Base-by-base conservation (phyloP, 2,113 vertebrate genomes). In the Picathartes gymnocephalus region DNA sequence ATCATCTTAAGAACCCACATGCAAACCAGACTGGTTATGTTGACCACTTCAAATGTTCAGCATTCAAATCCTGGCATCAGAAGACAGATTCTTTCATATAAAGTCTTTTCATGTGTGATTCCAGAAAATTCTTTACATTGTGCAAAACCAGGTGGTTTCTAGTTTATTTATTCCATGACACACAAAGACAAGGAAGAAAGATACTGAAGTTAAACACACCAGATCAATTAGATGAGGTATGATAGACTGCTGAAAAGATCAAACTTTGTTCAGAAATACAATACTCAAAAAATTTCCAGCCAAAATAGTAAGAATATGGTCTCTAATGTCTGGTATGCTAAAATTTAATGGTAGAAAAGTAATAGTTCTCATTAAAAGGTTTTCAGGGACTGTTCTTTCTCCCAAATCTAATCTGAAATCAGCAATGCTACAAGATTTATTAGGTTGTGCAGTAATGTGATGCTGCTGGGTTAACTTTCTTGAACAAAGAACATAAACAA, bases 361-460 rank as follows among this genome's bases (percentile, higher is more conserved):
- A 88, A 80, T 88, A 73, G 53, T 48, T 78, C 20, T 81, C 37
- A 73, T 90, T 94, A 73, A 44, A 84, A 88, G 44, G 21, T 71
- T 91, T 83, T 74, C 51, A 68, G 37, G 48, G 70, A 42, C 79
- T 25, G 27, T 47, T 91, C 11, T 86, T 11, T 71, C 40, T 48
- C 45, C 35, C 65, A 86, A 97, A 93, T 91, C 73, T 89, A 93
- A 92, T 91, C 61, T 82, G 84, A 81, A 86, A 84, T 86, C 65
- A 86, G n/a, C 27, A 45, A 60, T 74, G 24, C n/a, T 44, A 53
- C 31, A 71, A 58, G 44, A 89, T 61, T 76, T 37, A 78, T 93
- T 58, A 82, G 37, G 11, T 31, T 81, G 78, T 78, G 31, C 19
- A 87, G 23, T 68, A 77, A 68, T 79, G 50, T 31, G 24, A 72